phyloP scores from a whole-genome alignment of 2,113 vertebrate genomes.

The Xiphophorus hellerii region DNA sequence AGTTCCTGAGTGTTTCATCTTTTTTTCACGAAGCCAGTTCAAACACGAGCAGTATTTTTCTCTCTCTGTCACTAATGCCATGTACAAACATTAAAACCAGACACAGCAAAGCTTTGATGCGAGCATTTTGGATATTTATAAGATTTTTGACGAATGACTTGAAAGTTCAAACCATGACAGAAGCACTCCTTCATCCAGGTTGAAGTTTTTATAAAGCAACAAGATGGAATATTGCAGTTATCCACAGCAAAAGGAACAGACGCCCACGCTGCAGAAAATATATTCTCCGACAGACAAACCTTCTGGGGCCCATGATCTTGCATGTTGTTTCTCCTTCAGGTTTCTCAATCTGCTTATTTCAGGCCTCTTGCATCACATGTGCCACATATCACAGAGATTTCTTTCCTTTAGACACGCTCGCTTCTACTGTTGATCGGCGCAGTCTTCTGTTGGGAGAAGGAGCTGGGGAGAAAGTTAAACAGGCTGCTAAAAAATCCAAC shows the following conservation, averaged over 20 bases:
- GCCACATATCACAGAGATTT: conserved; percentile 21
- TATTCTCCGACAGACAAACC: conserved; percentile 23
- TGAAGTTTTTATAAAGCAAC: neutral
- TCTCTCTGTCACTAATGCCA: neutral
- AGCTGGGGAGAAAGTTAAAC: neutral
- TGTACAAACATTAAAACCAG: neutral
- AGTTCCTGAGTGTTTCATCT: conserved; percentile 25
- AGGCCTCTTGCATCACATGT: conserved; percentile 47
- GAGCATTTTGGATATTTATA: neutral
- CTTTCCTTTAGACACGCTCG: neutral
- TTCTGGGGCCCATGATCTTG: conserved; percentile 1
- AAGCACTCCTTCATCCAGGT: neutral
- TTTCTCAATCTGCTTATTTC: conserved; percentile 41
- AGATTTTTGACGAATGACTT: neutral
- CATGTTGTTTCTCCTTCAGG: conserved; percentile 12
- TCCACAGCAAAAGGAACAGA: neutral
- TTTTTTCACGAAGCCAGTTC: conserved; percentile 17
- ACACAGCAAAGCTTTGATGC: neutral
- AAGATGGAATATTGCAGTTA: neutral
- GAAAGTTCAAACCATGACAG: neutral
- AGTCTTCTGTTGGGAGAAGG: conserved; percentile 11
- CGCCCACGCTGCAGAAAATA: conserved; percentile 13
- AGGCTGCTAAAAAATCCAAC: conserved; percentile 14
- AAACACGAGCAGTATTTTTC: neutral
- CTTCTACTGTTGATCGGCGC: conserved; percentile 10